Base-by-base conservation (phyloP, 30 jellyfish, hydroid and myxozoan genomes). In the Sanderia malayensis region DNA sequence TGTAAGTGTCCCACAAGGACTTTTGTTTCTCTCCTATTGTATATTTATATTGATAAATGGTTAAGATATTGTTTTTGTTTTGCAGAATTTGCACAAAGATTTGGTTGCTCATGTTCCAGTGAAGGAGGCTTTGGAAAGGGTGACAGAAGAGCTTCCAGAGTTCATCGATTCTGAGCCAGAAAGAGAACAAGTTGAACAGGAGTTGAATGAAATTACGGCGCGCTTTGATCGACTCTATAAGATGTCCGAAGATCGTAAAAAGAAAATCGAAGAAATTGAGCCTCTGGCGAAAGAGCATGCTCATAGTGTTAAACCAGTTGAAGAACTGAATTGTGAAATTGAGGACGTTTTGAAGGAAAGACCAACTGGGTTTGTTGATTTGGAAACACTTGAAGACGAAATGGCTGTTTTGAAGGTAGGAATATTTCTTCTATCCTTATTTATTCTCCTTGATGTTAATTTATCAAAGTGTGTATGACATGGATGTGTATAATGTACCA, bases 31-130 rank as follows among this genome's bases (percentile, higher is more conserved):
- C n/a, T n/a, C n/a, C n/a, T n/a, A n/a, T n/a, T n/a, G n/a, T n/a
- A n/a, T n/a, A n/a, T n/a, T n/a, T n/a, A n/a, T n/a, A n/a, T n/a
- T n/a, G n/a, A n/a, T n/a, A n/a, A n/a, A n/a, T n/a, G n/a, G n/a
- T 37, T 4, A 37, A 37, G 10, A 37, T 37, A 6, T 37, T 57
- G 28, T 33, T 29, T 6, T 31, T 66, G 1, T 8, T 66, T 47
- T 4, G 2, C 73, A 89, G 97, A 95, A 57, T 31, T 28, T 89
- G 29, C 95, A 62, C 25, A 59, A 83, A 29, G 97, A 89, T 31
- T 44, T 89, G 2, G 31, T 55, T 20, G 77, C 76, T 33, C 82
- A 89, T 60, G 49, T 24, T 8, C 86, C 89, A 2, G 53, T 76
- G 30, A 60, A 62, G 33, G 89, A 58, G 8, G 82, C 85, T 2